These are phyloP conservation scores for Cydia strobilella DNA, from an alignment of 1,140 invertebrate species.

Conservation along the genomic window DNA sequence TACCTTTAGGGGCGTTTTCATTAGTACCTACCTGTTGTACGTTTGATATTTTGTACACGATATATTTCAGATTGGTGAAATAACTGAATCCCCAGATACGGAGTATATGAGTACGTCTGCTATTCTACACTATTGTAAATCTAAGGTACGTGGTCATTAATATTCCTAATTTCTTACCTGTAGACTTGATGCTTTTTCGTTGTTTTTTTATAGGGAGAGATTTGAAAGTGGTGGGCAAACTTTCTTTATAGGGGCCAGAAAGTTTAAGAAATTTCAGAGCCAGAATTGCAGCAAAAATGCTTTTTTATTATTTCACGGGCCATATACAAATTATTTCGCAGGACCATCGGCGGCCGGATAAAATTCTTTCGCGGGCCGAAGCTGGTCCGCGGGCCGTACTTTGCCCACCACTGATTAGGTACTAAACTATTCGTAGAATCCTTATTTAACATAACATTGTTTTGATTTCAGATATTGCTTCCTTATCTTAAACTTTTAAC, in stretches of 20 bases:
- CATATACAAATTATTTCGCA: too few relatives aligned
- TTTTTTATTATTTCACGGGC: too few relatives aligned
- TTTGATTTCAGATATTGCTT: slow-evolving; percentile 82
- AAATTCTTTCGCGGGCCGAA: too few relatives aligned
- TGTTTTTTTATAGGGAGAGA: too few relatives aligned
- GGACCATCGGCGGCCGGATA: too few relatives aligned
- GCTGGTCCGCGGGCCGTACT: too few relatives aligned
- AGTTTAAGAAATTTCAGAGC: too few relatives aligned
- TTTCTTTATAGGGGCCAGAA: too few relatives aligned
- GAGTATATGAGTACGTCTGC: slow-evolving; percentile 87
- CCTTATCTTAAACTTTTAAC: slow-evolving; percentile 87
- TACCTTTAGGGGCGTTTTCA: background rate
- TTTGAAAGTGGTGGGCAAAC: too few relatives aligned
- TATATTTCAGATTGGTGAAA: slow-evolving; percentile 82
- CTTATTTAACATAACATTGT: background rate
- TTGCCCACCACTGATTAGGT: too few relatives aligned
- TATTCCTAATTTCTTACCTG: background rate
- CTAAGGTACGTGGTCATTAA: slow-evolving; percentile 79
- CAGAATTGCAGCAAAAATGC: too few relatives aligned
- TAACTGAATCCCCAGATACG: slow-evolving; percentile 83
- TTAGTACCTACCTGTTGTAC: background rate
- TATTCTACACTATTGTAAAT: slow-evolving; percentile 88
- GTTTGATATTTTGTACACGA: background rate
- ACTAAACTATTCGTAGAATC: background rate
- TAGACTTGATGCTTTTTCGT: background rate